Evolutionary conservation across 2,888 invertebrate species (phyloP).

Genomic region (Meghimatium bilineatum): DNA sequence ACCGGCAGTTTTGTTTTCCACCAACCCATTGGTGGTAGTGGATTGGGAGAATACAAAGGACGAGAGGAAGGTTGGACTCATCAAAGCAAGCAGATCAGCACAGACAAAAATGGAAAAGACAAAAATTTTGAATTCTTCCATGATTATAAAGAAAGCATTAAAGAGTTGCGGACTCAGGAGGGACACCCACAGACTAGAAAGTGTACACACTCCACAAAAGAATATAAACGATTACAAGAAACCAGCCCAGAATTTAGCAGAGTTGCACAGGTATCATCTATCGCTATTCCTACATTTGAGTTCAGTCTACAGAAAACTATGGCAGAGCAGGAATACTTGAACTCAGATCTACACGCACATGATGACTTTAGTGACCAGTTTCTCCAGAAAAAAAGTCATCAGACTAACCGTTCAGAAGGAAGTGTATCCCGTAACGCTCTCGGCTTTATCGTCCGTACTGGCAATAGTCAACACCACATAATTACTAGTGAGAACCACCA

Average conservation of each 20-base stretch:
- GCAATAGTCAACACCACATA: neutral
- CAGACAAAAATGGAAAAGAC: neutral
- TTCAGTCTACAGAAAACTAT: neutral
- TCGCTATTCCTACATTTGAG: constrained; percentile 20
- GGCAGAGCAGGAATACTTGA: constrained; percentile 9
- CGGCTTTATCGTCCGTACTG: neutral
- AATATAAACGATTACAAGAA: neutral
- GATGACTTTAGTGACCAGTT: neutral
- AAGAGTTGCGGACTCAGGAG: neutral
- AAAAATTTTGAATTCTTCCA: constrained; percentile 22
- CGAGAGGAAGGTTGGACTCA: neutral
- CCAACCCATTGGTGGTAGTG: constrained; percentile 6
- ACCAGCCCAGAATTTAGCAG: neutral
- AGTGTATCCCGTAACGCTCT: neutral
- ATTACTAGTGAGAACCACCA: neutral
- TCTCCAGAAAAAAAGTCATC: neutral
- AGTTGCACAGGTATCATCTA: constrained; percentile 18
- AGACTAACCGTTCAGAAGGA: neutral
- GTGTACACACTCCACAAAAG: neutral
- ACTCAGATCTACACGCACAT: neutral
- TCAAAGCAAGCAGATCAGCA: neutral
- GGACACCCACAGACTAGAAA: neutral
- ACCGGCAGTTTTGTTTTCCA: constrained; percentile 45
- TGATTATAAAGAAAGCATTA: constrained; percentile 28
- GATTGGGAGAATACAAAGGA: neutral